phyloP scores from a whole-genome alignment of 2,113 vertebrate genomes.

The Sorex fumeus region DNA sequence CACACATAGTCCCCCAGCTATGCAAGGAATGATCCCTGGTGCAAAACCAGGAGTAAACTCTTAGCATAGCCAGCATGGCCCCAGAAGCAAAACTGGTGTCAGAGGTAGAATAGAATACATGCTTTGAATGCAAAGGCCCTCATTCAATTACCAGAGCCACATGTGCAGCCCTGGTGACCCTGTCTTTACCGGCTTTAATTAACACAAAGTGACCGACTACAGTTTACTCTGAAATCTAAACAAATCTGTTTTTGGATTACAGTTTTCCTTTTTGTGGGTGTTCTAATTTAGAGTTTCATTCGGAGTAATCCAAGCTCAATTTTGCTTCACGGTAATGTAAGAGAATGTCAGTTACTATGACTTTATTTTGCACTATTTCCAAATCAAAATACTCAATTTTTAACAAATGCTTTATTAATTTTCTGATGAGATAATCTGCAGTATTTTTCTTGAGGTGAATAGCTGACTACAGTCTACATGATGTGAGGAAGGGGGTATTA shows the following conservation, averaged over 20 bases:
- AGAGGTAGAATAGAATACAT: too few species aligned
- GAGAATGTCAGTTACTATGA: background rate
- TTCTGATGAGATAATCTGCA: background rate
- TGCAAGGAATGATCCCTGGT: too few species aligned
- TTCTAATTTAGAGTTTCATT: background rate
- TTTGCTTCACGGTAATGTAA: background rate
- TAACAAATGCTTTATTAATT: conserved; percentile 13
- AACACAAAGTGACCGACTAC: background rate
- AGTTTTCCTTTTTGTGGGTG: background rate
- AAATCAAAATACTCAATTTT: background rate
- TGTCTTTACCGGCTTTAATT: background rate
- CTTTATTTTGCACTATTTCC: background rate
- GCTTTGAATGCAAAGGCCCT: too few species aligned
- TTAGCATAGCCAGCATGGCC: too few species aligned
- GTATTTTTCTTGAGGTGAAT: conserved; percentile 3
- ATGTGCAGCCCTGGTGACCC: too few species aligned
- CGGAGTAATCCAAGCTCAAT: background rate
- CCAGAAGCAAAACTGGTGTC: too few species aligned
- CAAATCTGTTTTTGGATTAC: background rate
- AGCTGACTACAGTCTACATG: background rate
- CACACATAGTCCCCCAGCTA: too few species aligned
- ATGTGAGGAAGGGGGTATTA: background rate
- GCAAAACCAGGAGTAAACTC: too few species aligned
- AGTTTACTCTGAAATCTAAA: background rate
- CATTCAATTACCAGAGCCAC: too few species aligned